Evolutionary conservation across 53 echinoderm and acorn worm species (phyloP).

Genomic region (Henricia sp.): DNA sequence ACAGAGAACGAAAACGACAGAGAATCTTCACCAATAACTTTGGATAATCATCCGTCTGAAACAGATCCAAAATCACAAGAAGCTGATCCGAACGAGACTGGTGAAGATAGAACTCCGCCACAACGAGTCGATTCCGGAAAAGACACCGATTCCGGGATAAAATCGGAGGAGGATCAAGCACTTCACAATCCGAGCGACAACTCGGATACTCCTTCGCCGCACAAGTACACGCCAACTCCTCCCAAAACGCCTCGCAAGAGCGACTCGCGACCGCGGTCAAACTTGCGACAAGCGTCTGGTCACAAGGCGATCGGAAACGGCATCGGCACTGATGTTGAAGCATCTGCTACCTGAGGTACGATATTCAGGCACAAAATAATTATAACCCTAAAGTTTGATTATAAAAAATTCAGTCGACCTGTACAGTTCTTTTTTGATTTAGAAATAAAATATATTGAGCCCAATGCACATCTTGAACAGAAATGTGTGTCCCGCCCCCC

Average conservation of each 20-base stretch:
- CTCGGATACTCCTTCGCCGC: slow-evolving; percentile 9
- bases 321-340: neutral
- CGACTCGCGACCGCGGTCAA: slow-evolving; percentile 9
- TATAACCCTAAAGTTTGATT: no score
- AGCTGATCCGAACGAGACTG: neutral
- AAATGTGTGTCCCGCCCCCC: no score
- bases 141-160: slow-evolving; percentile 45
- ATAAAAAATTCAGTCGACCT: no score
- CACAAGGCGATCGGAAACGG: neutral
- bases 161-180: slow-evolving; percentile 25
- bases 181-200: neutral
- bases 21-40: neutral
- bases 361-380: no score
- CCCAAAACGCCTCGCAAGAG: slow-evolving; percentile 42
- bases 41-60: neutral
- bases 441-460: no score
- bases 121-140: slow-evolving; percentile 30
- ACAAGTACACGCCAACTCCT: slow-evolving; percentile 38
- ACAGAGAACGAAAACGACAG: neutral
- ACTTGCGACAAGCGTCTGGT: slow-evolving; percentile 2
- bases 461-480: no score
- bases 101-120: neutral
- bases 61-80: neutral
- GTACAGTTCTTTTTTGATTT: no score
- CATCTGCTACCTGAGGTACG: slow-evolving; percentile 7